Base-by-base conservation (phyloP, 2,888 invertebrate genomes). In the Ormyrus nitidulus region DNA sequence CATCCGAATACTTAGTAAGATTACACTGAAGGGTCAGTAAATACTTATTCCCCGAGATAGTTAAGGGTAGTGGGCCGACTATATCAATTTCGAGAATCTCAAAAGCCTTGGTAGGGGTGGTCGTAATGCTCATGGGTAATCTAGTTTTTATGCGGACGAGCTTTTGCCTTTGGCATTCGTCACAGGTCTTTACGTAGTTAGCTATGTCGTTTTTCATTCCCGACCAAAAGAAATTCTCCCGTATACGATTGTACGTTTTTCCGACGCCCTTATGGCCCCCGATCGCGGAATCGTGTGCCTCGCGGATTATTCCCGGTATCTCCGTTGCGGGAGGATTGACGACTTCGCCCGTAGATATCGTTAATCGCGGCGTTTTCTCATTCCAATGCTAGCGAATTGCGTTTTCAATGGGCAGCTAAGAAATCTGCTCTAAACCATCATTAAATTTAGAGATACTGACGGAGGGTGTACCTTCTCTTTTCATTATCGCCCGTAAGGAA, bases 91-190 rank as follows among this genome's bases (percentile, higher is more conserved):
- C 53, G 0, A 72, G 1, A 0, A 54, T 7, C 2, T 62, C 64
- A 0, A 72, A 72, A 0, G 64, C 62, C 0, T 10, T 3, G 0
- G 6, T 34, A 2, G 72, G 72, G 0, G 72, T 72, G 3, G 5
- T 44, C 0, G 62, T 72, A 0, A 72, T 72, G 9, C 3, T 53
- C 64, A 72, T 62, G 0, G 72, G 72, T 0, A 46, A 6, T 10
- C 54, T 72, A 0, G 72, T 72, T 54, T 72, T 72, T 7, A 64
- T 44, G 0, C 65, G 64, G n/a, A 68, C 73, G 11, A 79, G 54
- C 13, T 79, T 69, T 1, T 34, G 6, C 11, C 13, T 69, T 13
- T 75, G 79, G 34, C 79, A 79, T 1, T 34, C 64, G 6, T 70
- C 65, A 6, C 74, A 75, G 0, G 56, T 65, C 51, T 11, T 65